Evolutionary conservation across 2,113 vertebrate species (phyloP), one percentile per base, ranked within the genome.

Genomic region (Motacilla alba): DNA sequence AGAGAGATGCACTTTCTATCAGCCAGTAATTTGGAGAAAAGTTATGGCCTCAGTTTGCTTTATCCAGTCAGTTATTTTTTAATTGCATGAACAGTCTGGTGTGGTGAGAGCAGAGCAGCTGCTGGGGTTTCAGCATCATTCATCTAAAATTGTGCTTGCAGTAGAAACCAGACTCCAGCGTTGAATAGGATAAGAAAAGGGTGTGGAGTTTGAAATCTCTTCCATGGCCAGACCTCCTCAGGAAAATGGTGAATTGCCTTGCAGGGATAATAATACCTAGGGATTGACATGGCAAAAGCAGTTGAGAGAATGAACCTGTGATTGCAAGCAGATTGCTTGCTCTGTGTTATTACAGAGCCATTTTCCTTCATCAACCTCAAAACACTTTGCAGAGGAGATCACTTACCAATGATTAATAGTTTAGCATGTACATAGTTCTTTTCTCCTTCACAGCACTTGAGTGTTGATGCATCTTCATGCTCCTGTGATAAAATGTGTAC

Each of bases 281-380:
- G 78, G 91, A 82, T 1, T 78, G 94, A 72, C 74, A 95, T 91
- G 68, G 87, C 94, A 89, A 79, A 91, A 96, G 66, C 87, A 91
- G 77, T 53, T 87, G 83, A 73, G 83, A 87, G 91, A 94, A 75
- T 87, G 73, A 79, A 89, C 87, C 70, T 89, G 31, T 78, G 89
- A 79, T 13, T 84, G 89, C 56, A 82, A 91, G 81, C 31, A 28
- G 81, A 87, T 87, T 87, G 76, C 73, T 84, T 72, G 80, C 53
- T 89, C 83, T 79, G 80, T 82, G 74, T 82, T 91, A 89, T 78
- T 89, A 44, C 30, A 82, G 80, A 96, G 87, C 87, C 41, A 60
- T 92, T 92, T 96, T 78, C 80, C 69, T 56, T 47, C 82, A 88
- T 72, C 91, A 94, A 81, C 89, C 60, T 96, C 87, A 84, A 87